A percentile compares a stretch with the other conserved stretches of the same genome.
Evolutionary conservation across 2,888 invertebrate genomes (phyloP).

Genomic region (Smittia sp.): DNA sequence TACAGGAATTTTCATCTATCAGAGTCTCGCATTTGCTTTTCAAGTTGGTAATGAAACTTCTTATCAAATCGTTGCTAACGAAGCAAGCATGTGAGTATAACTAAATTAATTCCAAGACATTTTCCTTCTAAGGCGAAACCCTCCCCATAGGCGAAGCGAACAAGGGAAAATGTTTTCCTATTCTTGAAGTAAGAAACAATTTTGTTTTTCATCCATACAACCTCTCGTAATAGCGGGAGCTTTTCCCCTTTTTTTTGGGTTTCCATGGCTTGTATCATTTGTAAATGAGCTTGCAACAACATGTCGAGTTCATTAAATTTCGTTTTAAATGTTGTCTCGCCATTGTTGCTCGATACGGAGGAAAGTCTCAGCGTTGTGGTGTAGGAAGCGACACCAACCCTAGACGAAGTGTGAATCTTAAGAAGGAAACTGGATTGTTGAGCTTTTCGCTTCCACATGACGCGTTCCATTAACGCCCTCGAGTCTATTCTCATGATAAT

Average conservation of each 20-base stretch:
- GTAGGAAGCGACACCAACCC: no score
- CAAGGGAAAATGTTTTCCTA: background rate
- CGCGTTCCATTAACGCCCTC: background rate
- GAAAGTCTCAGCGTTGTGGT: no score
- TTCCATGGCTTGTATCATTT: background rate
- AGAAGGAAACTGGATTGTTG: no score
- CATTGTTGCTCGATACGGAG: background rate
- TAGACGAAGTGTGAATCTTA: no score
- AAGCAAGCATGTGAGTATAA: background rate
- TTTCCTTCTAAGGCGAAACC: background rate
- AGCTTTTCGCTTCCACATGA: no score
- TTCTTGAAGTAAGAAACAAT: slow-evolving; percentile 29
- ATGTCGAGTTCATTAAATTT: slow-evolving; percentile 31
- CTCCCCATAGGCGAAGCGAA: background rate
- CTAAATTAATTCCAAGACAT: background rate
- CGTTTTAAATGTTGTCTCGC: slow-evolving; percentile 24
- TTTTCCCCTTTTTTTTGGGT: background rate
- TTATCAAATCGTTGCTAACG: background rate
- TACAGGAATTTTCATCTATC: no score
- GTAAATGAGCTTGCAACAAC: background rate
- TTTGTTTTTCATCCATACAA: slow-evolving; percentile 33
- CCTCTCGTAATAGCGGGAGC: slow-evolving; percentile 12
- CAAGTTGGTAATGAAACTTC: background rate
- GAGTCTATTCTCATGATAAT: background rate
- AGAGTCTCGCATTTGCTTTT: background rate